Evolutionary conservation across 37 sponge, comb jelly and placozoan genomes (phyloP).

Genomic region (Petrosia ficiformis): DNA sequence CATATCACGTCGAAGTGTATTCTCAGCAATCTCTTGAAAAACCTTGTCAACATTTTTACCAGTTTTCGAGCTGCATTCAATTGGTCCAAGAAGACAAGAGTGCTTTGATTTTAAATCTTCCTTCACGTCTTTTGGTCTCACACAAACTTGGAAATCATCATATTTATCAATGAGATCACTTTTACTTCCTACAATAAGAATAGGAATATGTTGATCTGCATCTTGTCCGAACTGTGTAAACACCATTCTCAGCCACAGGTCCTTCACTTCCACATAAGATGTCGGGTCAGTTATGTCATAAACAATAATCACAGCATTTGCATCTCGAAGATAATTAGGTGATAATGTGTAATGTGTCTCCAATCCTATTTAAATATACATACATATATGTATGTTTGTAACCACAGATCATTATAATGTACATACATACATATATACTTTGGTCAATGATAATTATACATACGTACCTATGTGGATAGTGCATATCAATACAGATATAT

Average conservation of each 20-base stretch:
- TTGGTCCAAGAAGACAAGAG: not conserved
- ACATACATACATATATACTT: no score
- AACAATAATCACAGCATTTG: not conserved
- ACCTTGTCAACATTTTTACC: slow-evolving; percentile 5
- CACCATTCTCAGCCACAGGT: not conserved
- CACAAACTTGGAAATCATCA: not conserved
- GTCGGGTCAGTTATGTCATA: slow-evolving; percentile 3
- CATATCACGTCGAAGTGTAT: not conserved
- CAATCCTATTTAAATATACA: not conserved
- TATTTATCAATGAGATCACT: not conserved
- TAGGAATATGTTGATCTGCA: slow-evolving; percentile 5
- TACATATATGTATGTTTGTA: not conserved
- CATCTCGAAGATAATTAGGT: not conserved
- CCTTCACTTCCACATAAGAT: not conserved
- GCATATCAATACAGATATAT: no score
- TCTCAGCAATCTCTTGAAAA: not conserved
- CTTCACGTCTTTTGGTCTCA: not conserved
- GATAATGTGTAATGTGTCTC: not conserved
- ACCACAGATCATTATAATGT: no score
- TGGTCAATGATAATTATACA: no score
- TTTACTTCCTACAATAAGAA: not conserved
- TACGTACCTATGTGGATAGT: no score
- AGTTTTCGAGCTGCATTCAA: slow-evolving; percentile 8
- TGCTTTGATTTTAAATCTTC: not conserved
- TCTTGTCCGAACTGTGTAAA: not conserved